Conservation (phyloP, 2,888 invertebrate species). For the Epistrophe grossulariae region DNA sequence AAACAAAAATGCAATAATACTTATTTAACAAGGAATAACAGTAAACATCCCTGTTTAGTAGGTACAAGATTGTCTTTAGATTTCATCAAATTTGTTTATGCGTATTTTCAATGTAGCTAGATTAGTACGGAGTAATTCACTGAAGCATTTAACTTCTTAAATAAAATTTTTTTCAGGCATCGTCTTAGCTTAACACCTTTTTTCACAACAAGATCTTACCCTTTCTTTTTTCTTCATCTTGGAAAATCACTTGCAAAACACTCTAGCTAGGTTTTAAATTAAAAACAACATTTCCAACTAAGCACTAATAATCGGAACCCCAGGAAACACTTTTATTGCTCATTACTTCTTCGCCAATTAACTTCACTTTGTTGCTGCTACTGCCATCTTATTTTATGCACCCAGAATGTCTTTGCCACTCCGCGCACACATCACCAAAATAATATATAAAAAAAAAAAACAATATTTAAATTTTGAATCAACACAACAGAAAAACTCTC, state of each 20-base stretch:
- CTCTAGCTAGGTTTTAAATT: background rate
- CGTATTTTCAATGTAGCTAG: too few species aligned
- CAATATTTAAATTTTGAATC: slow-evolving; percentile 19
- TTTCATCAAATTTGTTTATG: too few species aligned
- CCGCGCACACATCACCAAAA: slow-evolving; percentile 71
- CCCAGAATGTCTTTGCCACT: slow-evolving; percentile 43
- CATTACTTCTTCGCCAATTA: background rate
- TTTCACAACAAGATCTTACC: slow-evolving; percentile 9
- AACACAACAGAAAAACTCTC: slow-evolving; percentile 55
- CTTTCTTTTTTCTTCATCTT: background rate
- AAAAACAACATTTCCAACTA: background rate
- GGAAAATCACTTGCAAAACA: slow-evolving; percentile 12
- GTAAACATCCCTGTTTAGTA: too few species aligned
- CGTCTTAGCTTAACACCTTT: background rate
- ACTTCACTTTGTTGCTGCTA: slow-evolving; percentile 8
- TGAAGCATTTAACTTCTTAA: background rate
- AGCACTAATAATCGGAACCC: slow-evolving; percentile 38
- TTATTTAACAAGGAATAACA: too few species aligned
- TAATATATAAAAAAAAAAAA: slow-evolving; percentile 20
- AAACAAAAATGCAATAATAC: too few species aligned
- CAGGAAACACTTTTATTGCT: slow-evolving; percentile 30
- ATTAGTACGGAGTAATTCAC: background rate
- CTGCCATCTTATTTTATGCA: slow-evolving; percentile 18
- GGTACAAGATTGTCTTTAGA: too few species aligned
- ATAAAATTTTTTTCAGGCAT: background rate